Evolutionary conservation across 2,113 vertebrate species (phyloP), one percentile per base, ranked within the genome.

Genomic region (Cathartes aura): DNA sequence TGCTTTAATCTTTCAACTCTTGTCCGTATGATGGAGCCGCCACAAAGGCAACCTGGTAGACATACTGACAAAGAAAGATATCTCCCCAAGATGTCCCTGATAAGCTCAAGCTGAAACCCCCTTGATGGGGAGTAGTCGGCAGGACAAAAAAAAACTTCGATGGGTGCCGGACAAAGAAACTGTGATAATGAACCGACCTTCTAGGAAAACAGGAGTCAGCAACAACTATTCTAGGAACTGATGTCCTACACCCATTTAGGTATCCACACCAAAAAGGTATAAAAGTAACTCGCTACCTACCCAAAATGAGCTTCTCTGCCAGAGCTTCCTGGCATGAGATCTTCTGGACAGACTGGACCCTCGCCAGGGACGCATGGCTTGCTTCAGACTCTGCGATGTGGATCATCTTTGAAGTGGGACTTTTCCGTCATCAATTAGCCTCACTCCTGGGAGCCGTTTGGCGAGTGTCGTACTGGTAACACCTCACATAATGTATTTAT

Each of bases 341-440:
- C 32, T 9, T 48, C 43, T 26, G 43, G 11, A 47, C 66, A 68
- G 32, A 47, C 32, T 1, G 9, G 32, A 67, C 32, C 32, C 64
- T 47, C 5, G 23, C 15, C 22, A 18, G 43, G 43, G 15, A 12
- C 2, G 8, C 16, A 5, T 18, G 43, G 43, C 32, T 47, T 32
- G 16, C 15, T 47, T 32, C 43, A n/a, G 66, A 18, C 43, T 68
- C 23, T 0, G 2, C 2, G 5, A n/a, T 26, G 30, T 11, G 3
- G 40, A 43, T 66, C 5, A 19, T 20, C 18, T 63, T 63, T 63
- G 38, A 63, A 42, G 38, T 30, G 27, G 42, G 27, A 40, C 62
- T 63, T 63, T 63, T 29, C 38, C 0, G 1, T 20, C 27, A 30
- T 63, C 4, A 3, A 29, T 63, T 63, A 29, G 62, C 38, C 27